These are phyloP conservation scores for Anoura caudifer DNA, from an alignment of 2,113 vertebrate genomes.

Conservation along the genomic window DNA sequence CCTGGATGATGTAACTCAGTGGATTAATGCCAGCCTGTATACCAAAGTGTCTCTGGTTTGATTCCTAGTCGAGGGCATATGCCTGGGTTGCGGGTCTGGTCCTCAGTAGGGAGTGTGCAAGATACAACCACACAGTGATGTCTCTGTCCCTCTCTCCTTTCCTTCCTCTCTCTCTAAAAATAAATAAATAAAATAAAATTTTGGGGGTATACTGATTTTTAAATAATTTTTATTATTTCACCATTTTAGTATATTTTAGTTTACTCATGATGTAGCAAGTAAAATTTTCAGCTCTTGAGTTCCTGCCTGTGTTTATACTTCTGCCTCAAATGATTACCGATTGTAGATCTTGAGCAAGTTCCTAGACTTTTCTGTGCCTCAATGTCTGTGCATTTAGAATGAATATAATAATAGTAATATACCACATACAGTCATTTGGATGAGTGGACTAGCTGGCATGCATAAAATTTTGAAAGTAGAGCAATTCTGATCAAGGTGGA, in stretches of 20 bases:
- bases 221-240: neutral
- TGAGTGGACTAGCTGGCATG: neutral
- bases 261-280: neutral
- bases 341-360: neutral
- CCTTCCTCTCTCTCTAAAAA: too few relatives aligned
- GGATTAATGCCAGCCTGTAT: too few relatives aligned
- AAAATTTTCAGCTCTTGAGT: neutral
- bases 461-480: neutral
- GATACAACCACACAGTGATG: too few relatives aligned
- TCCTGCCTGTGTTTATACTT: neutral
- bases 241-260: neutral
- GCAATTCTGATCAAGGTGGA: too few relatives aligned
- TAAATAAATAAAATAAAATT: neutral
- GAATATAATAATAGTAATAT: neutral
- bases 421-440: neutral
- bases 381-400: neutral
- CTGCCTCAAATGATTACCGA: neutral
- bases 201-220: neutral
- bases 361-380: neutral
- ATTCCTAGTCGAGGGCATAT: too few relatives aligned
- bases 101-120: too few relatives aligned
- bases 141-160: too few relatives aligned
- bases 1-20: too few relatives aligned
- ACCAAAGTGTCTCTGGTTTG: too few relatives aligned
- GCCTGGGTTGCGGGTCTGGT: too few relatives aligned